Evolutionary conservation across 2,113 vertebrate genomes (phyloP).

Genomic region (Camelus bactrianus): DNA sequence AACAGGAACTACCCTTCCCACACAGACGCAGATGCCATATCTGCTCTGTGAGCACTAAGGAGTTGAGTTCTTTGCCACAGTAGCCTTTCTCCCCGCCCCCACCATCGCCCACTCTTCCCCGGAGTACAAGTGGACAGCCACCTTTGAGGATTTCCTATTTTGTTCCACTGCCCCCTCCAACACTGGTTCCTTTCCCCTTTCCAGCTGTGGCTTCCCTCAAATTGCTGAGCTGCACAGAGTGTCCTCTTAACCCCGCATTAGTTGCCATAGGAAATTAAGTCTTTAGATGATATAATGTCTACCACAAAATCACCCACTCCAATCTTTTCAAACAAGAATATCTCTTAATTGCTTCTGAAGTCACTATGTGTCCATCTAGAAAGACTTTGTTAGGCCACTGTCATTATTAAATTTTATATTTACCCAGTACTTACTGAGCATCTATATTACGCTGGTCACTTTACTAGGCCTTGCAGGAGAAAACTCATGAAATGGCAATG

Average conservation of each 20-base stretch:
- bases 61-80: neutral
- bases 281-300: neutral
- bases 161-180: neutral
- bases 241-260: neutral
- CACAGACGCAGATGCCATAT: neutral
- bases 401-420: neutral
- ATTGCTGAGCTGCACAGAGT: neutral
- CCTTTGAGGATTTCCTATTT: neutral
- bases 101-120: neutral
- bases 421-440: neutral
- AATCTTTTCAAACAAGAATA: neutral
- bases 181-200: neutral
- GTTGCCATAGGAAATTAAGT: neutral
- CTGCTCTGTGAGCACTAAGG: neutral
- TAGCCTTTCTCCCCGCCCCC: neutral
- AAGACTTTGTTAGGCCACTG: neutral
- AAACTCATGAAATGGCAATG: neutral
- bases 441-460: neutral
- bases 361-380: neutral
- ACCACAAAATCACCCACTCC: neutral
- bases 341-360: neutral
- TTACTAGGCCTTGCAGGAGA: neutral
- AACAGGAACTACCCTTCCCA: constrained; percentile 45
- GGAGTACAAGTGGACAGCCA: neutral
- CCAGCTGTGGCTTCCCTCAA: neutral